Conservation (phyloP, 2,888 invertebrate genomes). For the Blastobasis lacticolella region DNA sequence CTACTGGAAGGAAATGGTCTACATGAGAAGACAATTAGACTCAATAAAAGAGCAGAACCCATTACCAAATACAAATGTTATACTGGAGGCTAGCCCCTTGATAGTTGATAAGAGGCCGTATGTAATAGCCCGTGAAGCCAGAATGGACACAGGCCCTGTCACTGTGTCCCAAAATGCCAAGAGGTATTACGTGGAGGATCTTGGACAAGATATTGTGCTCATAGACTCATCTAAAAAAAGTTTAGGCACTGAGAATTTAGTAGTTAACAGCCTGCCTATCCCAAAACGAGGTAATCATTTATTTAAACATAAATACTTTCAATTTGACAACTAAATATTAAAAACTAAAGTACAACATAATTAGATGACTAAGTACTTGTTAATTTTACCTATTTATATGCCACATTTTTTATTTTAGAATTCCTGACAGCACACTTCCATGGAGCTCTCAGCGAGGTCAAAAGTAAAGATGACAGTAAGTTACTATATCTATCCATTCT, state of each 20-base stretch:
- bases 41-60: slow-evolving; percentile 48
- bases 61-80: slow-evolving; percentile 40
- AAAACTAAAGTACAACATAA: not conserved
- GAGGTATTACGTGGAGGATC: slow-evolving; percentile 51
- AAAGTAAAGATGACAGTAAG: slow-evolving; percentile 50
- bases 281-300: slow-evolving; percentile 42
- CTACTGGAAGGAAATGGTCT: slow-evolving; percentile 60
- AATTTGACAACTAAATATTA: not conserved
- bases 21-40: slow-evolving; percentile 55
- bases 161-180: slow-evolving; percentile 30
- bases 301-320: not conserved
- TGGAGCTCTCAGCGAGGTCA: slow-evolving; percentile 43
- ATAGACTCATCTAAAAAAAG: slow-evolving; percentile 56
- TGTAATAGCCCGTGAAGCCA: slow-evolving; percentile 34
- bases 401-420: too few species aligned
- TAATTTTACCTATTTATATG: too few species aligned
- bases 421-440: slow-evolving; percentile 37
- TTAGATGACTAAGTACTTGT: not conserved
- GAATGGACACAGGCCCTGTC: slow-evolving; percentile 28
- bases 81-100: slow-evolving; percentile 39
- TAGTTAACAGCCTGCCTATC: slow-evolving; percentile 32
- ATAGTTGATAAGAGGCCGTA: slow-evolving; percentile 29
- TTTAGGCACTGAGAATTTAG: slow-evolving; percentile 29
- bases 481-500: slow-evolving; percentile 8
- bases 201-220: slow-evolving; percentile 56